Evolutionary conservation across 2,888 invertebrate species (phyloP).

Genomic region (Dioctria linearis): DNA sequence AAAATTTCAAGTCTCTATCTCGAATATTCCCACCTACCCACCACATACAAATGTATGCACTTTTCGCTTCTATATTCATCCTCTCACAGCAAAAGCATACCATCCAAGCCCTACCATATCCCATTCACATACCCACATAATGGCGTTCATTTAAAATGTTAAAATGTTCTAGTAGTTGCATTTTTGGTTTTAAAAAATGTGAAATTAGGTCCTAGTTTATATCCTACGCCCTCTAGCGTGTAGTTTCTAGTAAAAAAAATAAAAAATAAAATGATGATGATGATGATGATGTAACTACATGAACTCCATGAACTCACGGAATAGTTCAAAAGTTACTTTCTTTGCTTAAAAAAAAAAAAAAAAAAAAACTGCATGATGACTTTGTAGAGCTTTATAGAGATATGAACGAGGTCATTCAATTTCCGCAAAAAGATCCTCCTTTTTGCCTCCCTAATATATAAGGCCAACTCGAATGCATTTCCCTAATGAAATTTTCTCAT

Average conservation of each 20-base stretch:
- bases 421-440: conserved; percentile 35
- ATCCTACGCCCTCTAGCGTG: conserved; percentile 16
- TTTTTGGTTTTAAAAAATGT: conserved; percentile 32
- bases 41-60: too few species aligned
- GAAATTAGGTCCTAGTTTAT: conserved; percentile 44
- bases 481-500: conserved; percentile 51
- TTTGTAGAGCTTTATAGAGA: conserved; percentile 4
- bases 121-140: background rate
- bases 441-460: background rate
- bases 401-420: conserved; percentile 41
- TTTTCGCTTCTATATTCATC: too few species aligned
- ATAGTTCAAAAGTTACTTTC: conserved; percentile 43
- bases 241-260: conserved; percentile 25
- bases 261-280: conserved; percentile 25
- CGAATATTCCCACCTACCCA: too few species aligned
- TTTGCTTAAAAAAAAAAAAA: conserved; percentile 1
- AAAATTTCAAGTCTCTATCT: too few species aligned
- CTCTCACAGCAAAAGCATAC: too few species aligned
- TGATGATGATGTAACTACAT: conserved; percentile 40
- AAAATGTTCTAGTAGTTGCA: conserved; percentile 33
- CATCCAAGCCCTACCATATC: too few species aligned
- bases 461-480: conserved; percentile 47
- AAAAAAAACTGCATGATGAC: conserved; percentile 17
- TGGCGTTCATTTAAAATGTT: conserved; percentile 29
- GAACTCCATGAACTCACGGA: conserved; percentile 47